A percentile compares a stretch with the other conserved stretches of the same genome.
Evolutionary conservation across 1,140 invertebrate genomes (phyloP).

Genomic region (Dendroctonus ponderosae): DNA sequence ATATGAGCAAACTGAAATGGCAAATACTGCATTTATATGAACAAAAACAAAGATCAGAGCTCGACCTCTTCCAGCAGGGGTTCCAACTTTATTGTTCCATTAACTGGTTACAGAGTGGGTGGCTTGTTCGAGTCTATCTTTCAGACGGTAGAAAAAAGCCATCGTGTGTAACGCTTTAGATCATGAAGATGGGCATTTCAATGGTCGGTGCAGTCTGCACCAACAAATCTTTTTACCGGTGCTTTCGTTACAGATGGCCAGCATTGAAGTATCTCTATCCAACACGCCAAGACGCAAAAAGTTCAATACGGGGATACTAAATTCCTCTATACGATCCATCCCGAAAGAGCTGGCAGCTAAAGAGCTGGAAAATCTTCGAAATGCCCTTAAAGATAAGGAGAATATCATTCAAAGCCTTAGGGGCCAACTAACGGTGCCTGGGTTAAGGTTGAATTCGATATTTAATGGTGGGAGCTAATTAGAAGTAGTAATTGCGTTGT

Average conservation of each 20-base stretch:
- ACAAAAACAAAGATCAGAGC: not conserved
- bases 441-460: slow-evolving; percentile 41
- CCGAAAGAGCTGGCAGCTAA: slow-evolving; percentile 53
- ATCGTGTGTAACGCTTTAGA: slow-evolving; percentile 10
- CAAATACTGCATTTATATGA: too few relatives aligned
- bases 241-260: slow-evolving; percentile 69
- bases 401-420: slow-evolving; percentile 72
- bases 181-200: slow-evolving; percentile 6
- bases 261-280: slow-evolving; percentile 77
- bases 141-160: slow-evolving; percentile 2
- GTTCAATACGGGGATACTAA: slow-evolving; percentile 42
- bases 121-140: slow-evolving; percentile 3
- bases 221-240: not conserved
- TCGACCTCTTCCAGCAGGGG: slow-evolving; percentile 2
- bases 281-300: slow-evolving; percentile 62
- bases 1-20: too few relatives aligned
- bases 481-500: not conserved
- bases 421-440: slow-evolving; percentile 51
- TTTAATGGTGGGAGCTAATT: slow-evolving; percentile 27
- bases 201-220: not conserved
- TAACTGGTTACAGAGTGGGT: slow-evolving; percentile 14
- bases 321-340: slow-evolving; percentile 51
- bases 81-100: slow-evolving; percentile 15
- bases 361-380: slow-evolving; percentile 68
- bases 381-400: slow-evolving; percentile 75